Percentiles rank a stretch among this genome's conserved stretches.
Conservation (phyloP, 2,113 vertebrate genomes). For the Chunga burmeisteri region DNA sequence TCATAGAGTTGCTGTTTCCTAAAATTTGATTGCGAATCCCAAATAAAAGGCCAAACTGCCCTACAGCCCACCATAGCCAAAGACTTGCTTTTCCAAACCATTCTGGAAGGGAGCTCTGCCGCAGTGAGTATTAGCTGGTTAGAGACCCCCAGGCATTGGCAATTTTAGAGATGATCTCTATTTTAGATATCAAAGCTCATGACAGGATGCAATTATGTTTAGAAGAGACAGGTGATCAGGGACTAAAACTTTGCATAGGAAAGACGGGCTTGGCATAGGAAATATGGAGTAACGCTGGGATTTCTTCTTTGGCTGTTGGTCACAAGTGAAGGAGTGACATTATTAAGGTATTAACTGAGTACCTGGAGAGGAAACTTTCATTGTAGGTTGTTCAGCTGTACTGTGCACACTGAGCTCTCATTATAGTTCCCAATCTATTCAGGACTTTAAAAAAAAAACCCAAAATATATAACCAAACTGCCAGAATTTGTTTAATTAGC, state of each 20-base stretch:
- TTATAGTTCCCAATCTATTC: background rate
- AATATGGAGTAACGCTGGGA: background rate
- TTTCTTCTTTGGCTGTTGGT: background rate
- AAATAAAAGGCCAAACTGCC: fast-evolving
- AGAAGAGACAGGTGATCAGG: slow-evolving; percentile 1
- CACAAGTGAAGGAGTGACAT: background rate
- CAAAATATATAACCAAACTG: background rate
- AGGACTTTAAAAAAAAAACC: background rate
- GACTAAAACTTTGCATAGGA: background rate
- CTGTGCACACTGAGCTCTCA: background rate
- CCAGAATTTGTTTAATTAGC: background rate
- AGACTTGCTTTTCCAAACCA: background rate
- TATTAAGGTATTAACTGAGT: background rate
- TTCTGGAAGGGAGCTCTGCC: background rate
- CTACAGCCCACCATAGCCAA: background rate
- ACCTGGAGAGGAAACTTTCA: background rate
- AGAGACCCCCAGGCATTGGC: background rate
- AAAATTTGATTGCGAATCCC: background rate
- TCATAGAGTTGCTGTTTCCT: background rate
- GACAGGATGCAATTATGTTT: background rate
- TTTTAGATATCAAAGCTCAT: slow-evolving; percentile 20
- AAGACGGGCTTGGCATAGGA: background rate
- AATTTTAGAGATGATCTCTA: background rate
- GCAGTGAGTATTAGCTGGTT: background rate
- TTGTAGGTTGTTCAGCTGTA: background rate